Percentiles rank a stretch among this genome's conserved stretches.
Conservation (phyloP, 1,140 invertebrate species). For the Leptinotarsa lineolata region DNA sequence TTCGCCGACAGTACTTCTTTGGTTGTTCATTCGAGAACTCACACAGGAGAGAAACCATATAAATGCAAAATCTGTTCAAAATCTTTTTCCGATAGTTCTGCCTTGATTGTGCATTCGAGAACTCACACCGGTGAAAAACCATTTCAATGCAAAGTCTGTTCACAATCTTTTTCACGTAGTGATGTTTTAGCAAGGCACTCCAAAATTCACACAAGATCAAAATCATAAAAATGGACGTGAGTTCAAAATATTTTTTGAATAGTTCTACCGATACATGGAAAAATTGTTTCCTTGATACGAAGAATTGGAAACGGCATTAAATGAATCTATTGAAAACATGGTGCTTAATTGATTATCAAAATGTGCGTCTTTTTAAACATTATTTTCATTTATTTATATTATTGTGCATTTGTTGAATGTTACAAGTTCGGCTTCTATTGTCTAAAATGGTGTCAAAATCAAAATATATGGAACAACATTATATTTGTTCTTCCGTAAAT, state of each 20-base stretch:
- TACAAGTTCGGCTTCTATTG: too few species aligned
- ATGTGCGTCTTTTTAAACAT: too few species aligned
- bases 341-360: too few species aligned
- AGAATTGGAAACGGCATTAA: too few species aligned
- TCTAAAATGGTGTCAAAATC: too few species aligned
- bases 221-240: constrained; percentile 56
- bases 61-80: constrained; percentile 66
- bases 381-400: too few species aligned
- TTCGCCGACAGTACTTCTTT: not conserved
- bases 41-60: constrained; percentile 64
- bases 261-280: too few species aligned
- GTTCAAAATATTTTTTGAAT: not conserved
- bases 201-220: constrained; percentile 60
- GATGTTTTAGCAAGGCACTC: constrained; percentile 62
- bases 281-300: too few species aligned
- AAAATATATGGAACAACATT: too few species aligned
- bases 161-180: constrained; percentile 58
- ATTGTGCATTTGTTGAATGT: too few species aligned
- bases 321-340: too few species aligned
- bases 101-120: constrained; percentile 58
- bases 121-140: constrained; percentile 60
- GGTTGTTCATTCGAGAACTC: not conserved
- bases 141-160: constrained; percentile 59
- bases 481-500: too few species aligned
- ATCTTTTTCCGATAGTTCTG: constrained; percentile 36